phyloP scores from a whole-genome alignment of 2,797 vertebrate species.

The Spinibarbus caldwelli region DNA sequence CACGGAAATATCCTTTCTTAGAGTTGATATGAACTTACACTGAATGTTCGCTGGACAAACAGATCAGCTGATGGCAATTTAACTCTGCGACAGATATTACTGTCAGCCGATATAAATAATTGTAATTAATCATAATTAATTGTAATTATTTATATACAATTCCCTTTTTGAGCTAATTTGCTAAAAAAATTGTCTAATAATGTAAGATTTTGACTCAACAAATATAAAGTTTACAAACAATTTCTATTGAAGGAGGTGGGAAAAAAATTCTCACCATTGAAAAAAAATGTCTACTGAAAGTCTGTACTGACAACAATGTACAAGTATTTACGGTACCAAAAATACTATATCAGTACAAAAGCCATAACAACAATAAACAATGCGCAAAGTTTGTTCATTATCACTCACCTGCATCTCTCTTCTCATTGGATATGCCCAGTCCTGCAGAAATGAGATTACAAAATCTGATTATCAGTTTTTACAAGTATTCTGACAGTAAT shows the following conservation, averaged over 20 bases:
- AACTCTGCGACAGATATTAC: too few relatives aligned
- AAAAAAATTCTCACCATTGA: background rate
- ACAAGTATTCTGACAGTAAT: background rate
- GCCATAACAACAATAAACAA: background rate
- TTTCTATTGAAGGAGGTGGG: too few relatives aligned
- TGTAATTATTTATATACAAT: too few relatives aligned
- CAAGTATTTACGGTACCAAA: background rate
- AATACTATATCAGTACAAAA: background rate
- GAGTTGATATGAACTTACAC: too few relatives aligned
- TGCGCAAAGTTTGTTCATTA: background rate
- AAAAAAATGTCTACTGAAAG: background rate
- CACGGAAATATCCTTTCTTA: too few relatives aligned
- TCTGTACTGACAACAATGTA: background rate
- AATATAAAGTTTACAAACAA: background rate
- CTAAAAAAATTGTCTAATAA: too few relatives aligned
- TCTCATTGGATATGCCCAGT: slow-evolving; percentile 99
- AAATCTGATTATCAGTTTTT: slow-evolving; percentile 17
- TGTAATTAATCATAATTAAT: too few relatives aligned
- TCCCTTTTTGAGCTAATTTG: too few relatives aligned
- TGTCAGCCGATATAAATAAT: too few relatives aligned
- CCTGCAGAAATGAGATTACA: slow-evolving; percentile 75
- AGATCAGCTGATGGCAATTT: too few relatives aligned
- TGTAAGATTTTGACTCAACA: background rate
- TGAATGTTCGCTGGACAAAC: too few relatives aligned
- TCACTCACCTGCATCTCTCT: slow-evolving; percentile 95